These are phyloP conservation scores for Pluvianellus socialis DNA, from an alignment of 2,113 vertebrate species.

Conservation along the genomic window DNA sequence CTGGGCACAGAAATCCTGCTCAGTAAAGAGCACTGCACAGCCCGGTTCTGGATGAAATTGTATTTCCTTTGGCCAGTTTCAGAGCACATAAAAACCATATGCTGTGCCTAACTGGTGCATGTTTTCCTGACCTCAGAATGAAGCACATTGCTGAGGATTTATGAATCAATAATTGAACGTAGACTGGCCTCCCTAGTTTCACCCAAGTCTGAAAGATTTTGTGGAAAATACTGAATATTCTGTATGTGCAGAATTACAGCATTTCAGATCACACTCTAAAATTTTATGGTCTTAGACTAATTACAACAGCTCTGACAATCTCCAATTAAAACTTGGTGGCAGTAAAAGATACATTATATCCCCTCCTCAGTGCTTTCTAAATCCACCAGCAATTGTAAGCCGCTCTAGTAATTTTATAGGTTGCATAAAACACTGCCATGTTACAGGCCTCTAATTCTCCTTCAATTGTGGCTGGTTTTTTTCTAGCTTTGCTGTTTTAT, in stretches of 20 bases:
- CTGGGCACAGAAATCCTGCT: neutral
- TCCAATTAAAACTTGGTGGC: neutral
- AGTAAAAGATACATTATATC: neutral
- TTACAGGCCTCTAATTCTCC: neutral
- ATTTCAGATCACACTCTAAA: neutral
- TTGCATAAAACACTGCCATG: neutral
- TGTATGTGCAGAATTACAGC: neutral
- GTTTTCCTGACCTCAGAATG: neutral
- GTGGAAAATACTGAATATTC: neutral
- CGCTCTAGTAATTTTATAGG: neutral
- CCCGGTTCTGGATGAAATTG: neutral
- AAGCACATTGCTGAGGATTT: neutral
- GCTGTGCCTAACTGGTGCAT: neutral
- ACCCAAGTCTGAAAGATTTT: neutral
- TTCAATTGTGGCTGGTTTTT: neutral
- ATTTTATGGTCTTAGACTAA: conserved; percentile 1
- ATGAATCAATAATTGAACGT: neutral
- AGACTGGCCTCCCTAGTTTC: neutral
- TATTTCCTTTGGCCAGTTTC: neutral
- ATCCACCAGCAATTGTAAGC: neutral
- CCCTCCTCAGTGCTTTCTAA: neutral
- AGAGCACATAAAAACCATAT: neutral
- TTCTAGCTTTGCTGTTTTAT: neutral
- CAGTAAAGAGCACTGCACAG: neutral
- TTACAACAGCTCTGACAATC: neutral